These are phyloP conservation scores for Acomys russatus DNA, from an alignment of 2,797 vertebrate genomes.

Conservation along the genomic window DNA sequence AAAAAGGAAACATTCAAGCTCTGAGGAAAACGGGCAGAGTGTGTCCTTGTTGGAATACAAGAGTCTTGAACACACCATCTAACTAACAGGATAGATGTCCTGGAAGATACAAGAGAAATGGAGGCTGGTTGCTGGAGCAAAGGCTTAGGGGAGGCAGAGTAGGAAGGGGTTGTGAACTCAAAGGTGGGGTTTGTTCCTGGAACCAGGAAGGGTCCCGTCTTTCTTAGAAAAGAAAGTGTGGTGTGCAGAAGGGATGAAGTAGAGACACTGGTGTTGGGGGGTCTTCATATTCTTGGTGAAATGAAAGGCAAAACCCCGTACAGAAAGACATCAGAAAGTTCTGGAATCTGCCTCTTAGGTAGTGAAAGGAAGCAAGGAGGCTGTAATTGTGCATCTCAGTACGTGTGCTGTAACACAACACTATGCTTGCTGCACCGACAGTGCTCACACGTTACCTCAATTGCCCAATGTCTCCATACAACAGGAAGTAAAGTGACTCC, in stretches of 20 bases:
- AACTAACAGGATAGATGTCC: neutral
- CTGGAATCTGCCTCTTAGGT: neutral
- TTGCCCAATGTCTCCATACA: neutral
- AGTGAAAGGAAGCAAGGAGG: neutral
- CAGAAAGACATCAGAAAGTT: neutral
- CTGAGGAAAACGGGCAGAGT: neutral
- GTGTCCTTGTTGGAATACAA: neutral
- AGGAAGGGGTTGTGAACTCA: neutral
- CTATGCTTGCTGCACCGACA: neutral
- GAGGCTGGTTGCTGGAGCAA: neutral
- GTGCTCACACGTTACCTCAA: neutral
- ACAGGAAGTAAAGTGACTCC: neutral
- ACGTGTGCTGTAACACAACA: neutral
- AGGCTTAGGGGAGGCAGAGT: neutral
- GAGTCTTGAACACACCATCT: neutral
- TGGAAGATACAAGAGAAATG: neutral
- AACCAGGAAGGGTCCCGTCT: neutral
- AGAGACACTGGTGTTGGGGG: neutral
- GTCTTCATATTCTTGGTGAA: neutral
- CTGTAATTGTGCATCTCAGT: neutral
- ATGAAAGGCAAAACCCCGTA: neutral
- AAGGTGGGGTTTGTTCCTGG: neutral
- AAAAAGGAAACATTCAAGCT: slow-evolving; percentile 11
- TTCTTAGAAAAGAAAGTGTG: neutral
- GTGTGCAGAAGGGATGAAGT: neutral